Evolutionary conservation across 2,888 invertebrate species (phyloP).

Genomic region (Polyommatus iphigenia): DNA sequence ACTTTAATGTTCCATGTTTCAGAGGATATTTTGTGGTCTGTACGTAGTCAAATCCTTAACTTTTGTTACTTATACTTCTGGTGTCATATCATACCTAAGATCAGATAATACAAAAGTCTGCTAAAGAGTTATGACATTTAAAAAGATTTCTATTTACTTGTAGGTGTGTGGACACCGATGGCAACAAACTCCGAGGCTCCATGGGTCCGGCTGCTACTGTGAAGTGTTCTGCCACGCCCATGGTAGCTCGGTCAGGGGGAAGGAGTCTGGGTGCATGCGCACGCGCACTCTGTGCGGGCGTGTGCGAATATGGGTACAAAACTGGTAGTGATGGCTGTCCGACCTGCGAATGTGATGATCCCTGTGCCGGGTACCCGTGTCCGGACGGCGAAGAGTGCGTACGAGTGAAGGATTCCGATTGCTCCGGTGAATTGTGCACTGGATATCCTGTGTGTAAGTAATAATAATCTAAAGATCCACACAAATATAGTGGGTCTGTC

Average conservation of each 20-base stretch:
- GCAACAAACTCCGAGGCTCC: constrained; percentile 87
- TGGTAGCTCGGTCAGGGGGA: constrained; percentile 64
- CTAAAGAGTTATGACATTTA: background rate
- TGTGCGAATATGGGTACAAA: constrained; percentile 92
- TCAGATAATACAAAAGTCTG: background rate
- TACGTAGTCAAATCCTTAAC: background rate
- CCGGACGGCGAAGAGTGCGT: constrained; percentile 87
- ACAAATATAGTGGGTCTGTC: too few relatives aligned
- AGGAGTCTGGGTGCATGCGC: constrained; percentile 82
- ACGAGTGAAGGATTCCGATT: constrained; percentile 85
- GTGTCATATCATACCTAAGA: background rate
- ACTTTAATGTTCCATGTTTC: too few relatives aligned
- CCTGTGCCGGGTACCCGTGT: constrained; percentile 89
- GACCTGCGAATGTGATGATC: constrained; percentile 92
- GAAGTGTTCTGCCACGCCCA: constrained; percentile 76
- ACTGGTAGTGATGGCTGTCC: constrained; percentile 85
- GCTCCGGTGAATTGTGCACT: constrained; percentile 82
- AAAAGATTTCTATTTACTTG: background rate
- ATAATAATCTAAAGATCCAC: background rate
- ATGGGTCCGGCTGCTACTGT: constrained; percentile 89
- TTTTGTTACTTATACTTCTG: background rate
- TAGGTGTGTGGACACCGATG: constrained; percentile 88
- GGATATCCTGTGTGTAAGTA: constrained; percentile 88
- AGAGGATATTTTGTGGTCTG: too few relatives aligned
- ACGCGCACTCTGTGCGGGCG: constrained; percentile 87